Evolutionary conservation across 2,888 invertebrate genomes (phyloP).

Genomic region (Drosophila ustulata): DNA sequence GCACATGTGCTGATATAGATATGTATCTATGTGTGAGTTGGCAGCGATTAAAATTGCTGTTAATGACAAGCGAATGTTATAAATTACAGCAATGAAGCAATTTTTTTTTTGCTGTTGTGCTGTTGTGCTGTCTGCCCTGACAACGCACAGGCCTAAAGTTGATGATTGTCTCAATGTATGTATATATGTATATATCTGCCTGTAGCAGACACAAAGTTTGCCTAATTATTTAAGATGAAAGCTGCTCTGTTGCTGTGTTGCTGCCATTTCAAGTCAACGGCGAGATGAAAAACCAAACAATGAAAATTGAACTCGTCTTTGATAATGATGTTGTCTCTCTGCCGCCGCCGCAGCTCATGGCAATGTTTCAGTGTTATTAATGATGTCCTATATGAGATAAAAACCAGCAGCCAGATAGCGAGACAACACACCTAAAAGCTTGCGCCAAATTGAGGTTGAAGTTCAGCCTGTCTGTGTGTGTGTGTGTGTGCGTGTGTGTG

Average conservation of each 20-base stretch:
- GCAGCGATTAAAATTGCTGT: slow-evolving; percentile 77
- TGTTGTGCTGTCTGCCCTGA: slow-evolving; percentile 33
- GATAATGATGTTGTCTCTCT: slow-evolving; percentile 64
- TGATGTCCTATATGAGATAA: slow-evolving; percentile 68
- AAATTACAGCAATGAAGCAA: slow-evolving; percentile 80
- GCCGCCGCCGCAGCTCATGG: slow-evolving; percentile 13
- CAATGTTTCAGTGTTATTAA: slow-evolving; percentile 72
- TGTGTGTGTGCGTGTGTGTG: slow-evolving; percentile 21
- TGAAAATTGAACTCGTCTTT: slow-evolving; percentile 67
- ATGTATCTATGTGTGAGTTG: slow-evolving; percentile 38
- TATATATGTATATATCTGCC: slow-evolving; percentile 46
- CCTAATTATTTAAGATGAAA: slow-evolving; percentile 81
- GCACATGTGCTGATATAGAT: slow-evolving; percentile 6
- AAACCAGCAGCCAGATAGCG: slow-evolving; percentile 2
- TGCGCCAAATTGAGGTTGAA: slow-evolving; percentile 48
- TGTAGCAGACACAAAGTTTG: slow-evolving; percentile 70
- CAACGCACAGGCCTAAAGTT: slow-evolving; percentile 45
- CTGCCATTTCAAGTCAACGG: slow-evolving; percentile 69
- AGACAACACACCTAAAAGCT: slow-evolving; percentile 42
- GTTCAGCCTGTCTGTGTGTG: slow-evolving; percentile 3
- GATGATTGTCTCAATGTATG: slow-evolving; percentile 37
- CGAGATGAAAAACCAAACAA: slow-evolving; percentile 71
- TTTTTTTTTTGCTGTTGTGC: slow-evolving; percentile 45
- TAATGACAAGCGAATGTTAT: slow-evolving; percentile 82
- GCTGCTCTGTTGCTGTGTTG: slow-evolving; percentile 23